A percentile compares a stretch with the other conserved stretches of the same genome.
Conservation (phyloP, 2,113 vertebrate species). For the Junco hyemalis region DNA sequence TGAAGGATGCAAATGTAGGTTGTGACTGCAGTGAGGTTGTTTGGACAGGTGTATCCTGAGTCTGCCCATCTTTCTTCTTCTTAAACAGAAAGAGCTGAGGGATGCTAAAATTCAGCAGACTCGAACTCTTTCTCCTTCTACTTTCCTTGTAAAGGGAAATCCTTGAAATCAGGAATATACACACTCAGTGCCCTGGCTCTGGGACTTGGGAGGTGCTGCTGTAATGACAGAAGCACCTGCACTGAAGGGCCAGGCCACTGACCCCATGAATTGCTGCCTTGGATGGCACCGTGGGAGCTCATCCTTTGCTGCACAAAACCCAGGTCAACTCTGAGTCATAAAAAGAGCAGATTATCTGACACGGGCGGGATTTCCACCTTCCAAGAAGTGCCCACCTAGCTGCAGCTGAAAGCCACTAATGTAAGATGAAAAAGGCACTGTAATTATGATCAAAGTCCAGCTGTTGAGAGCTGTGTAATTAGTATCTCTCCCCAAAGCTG, state of each 20-base stretch:
- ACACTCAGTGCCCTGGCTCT: background rate
- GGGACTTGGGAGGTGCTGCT: background rate
- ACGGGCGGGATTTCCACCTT: slow-evolving; percentile 21
- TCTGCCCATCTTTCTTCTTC: background rate
- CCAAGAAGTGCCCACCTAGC: slow-evolving; percentile 16
- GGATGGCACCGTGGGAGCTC: background rate
- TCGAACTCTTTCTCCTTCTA: background rate
- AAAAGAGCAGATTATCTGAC: background rate
- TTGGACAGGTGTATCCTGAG: background rate
- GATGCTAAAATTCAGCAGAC: background rate
- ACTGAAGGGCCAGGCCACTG: background rate
- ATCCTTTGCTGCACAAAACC: background rate
- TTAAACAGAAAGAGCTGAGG: background rate
- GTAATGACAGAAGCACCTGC: background rate
- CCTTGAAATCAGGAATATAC: background rate
- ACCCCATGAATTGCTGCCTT: background rate
- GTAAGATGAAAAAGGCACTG: slow-evolving; percentile 11
- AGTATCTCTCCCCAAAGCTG: background rate
- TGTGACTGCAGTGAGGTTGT: background rate
- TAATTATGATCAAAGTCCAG: slow-evolving; percentile 69
- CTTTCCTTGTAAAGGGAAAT: background rate
- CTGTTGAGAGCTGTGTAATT: slow-evolving; percentile 53
- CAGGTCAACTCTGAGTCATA: slow-evolving; percentile 11
- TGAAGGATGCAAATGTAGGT: background rate
- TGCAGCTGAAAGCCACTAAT: slow-evolving; percentile 36